Base-by-base conservation (phyloP, 2,113 vertebrate genomes). In the Candoia aspera region DNA sequence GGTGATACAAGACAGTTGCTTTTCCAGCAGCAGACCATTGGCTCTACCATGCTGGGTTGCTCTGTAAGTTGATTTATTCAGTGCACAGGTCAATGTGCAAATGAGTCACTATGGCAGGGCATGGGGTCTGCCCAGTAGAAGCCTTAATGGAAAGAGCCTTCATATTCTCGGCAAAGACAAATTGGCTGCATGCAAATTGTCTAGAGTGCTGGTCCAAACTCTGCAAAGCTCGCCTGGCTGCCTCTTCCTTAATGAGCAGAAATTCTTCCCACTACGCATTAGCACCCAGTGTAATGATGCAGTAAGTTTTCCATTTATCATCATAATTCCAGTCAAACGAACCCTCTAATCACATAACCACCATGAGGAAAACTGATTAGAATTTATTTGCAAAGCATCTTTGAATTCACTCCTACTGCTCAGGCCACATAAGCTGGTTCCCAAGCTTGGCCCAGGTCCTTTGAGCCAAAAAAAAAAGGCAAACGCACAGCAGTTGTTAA, bases 221-320 rank as follows among this genome's bases (percentile, higher is more conserved):
- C 91, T 59, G 26, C 90, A n/a, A 79, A 93, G 88, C 94, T 90
- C 87, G 95, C 95, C 86, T 93, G 93, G 90, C 93, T 12, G 21
- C 60, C 58, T 90, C 49, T 53, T 92, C 90, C 85, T 90, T 93
- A 96, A 95, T 10, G 92, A 93, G 94, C 68, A 94, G 95, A 97
- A 97, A 96, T 96, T 91, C 95, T 96, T 94, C 93, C 92, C 94
- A 96, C 90, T 97, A 95, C 94, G 96, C 96, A 95, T 97, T 97
- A 97, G 94, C 87, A 64, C 96, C 96, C 93, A 73, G 94, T 90
- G 97, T 97, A 98, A 98, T 97, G 97, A 96, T 95, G 97, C 96
- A 96, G 93, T 97, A 95, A 96, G 92, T 94, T 97, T 96, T 97
- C 95, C 97, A 97, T 97, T 97, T 97, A 97, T 98, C 97, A 97